These are phyloP conservation scores for Phoxinus dragarum DNA, from an alignment of 2,797 vertebrate genomes.

Conservation along the genomic window DNA sequence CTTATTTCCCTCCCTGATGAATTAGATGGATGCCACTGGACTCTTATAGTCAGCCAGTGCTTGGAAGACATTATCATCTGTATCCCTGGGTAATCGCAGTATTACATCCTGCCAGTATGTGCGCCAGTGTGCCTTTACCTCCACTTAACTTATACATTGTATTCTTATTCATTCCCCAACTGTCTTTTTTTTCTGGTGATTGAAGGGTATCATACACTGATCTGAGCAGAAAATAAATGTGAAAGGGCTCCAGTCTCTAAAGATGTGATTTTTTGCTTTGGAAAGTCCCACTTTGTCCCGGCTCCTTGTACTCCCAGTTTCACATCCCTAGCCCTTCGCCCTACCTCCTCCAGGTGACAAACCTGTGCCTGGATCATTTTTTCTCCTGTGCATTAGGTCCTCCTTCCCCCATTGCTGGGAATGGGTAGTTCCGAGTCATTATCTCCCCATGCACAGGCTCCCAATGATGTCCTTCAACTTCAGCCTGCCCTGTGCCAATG, in stretches of 20 bases:
- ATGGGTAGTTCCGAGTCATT: slow-evolving; percentile 35
- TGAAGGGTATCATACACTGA: background rate
- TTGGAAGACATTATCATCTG: too few relatives aligned
- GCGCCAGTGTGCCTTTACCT: slow-evolving; percentile 1
- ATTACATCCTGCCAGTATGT: background rate
- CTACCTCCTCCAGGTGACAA: background rate
- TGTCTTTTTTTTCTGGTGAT: background rate
- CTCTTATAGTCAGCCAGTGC: too few relatives aligned
- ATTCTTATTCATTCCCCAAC: background rate
- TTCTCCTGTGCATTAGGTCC: slow-evolving; percentile 17
- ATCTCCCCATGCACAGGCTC: slow-evolving; percentile 6
- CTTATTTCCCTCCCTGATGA: slow-evolving; percentile 28
- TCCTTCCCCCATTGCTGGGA: slow-evolving; percentile 41
- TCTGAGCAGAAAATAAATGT: background rate
- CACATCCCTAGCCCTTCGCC: background rate
- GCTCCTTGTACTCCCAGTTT: background rate
- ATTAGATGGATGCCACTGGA: background rate
- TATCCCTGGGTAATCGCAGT: background rate
- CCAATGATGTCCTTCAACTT: slow-evolving; percentile 36
- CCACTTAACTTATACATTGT: background rate
- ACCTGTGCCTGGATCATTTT: slow-evolving; percentile 40
- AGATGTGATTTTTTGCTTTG: background rate
- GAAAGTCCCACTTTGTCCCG: background rate
- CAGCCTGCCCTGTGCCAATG: slow-evolving; percentile 3
- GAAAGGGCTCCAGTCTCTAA: background rate